A percentile compares a stretch with the other conserved stretches of the same genome.
Conservation (phyloP, 2,113 vertebrate genomes). For the Ia io region DNA sequence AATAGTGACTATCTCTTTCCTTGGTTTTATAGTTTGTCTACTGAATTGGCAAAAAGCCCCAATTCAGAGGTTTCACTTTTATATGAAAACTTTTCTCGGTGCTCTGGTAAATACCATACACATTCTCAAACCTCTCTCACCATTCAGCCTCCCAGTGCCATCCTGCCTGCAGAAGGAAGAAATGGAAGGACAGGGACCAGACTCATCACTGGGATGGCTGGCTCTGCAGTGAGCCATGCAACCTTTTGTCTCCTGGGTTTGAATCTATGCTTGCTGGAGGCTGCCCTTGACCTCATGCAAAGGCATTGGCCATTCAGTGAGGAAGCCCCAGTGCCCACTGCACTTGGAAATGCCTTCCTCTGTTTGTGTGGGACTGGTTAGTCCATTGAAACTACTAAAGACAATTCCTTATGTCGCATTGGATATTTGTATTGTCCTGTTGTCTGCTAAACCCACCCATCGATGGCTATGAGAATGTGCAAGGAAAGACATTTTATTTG, state of each 20-base stretch:
- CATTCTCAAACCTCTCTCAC: not conserved
- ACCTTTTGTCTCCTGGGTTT: not conserved
- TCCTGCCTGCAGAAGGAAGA: not conserved
- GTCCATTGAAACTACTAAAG: constrained; percentile 47
- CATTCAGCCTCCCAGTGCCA: not conserved
- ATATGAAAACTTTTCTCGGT: not conserved
- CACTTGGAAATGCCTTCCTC: constrained; percentile 54
- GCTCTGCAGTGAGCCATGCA: not conserved
- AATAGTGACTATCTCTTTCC: not conserved
- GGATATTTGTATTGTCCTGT: constrained; percentile 56
- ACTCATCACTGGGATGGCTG: too few relatives aligned
- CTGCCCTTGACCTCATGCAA: not conserved
- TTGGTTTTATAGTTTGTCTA: not conserved
- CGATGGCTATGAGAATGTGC: not conserved
- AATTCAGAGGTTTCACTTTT: not conserved
- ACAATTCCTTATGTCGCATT: constrained; percentile 9
- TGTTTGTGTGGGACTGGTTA: constrained; percentile 47
- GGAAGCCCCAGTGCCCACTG: not conserved
- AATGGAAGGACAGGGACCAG: not conserved
- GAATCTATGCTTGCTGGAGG: not conserved
- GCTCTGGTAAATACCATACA: not conserved
- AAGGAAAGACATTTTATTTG: constrained; percentile 51
- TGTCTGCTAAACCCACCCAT: constrained; percentile 42
- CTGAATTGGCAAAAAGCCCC: not conserved
- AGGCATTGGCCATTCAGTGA: not conserved